phyloP scores from a whole-genome alignment of 2,113 vertebrate species.

The Paratilapia polleni region DNA sequence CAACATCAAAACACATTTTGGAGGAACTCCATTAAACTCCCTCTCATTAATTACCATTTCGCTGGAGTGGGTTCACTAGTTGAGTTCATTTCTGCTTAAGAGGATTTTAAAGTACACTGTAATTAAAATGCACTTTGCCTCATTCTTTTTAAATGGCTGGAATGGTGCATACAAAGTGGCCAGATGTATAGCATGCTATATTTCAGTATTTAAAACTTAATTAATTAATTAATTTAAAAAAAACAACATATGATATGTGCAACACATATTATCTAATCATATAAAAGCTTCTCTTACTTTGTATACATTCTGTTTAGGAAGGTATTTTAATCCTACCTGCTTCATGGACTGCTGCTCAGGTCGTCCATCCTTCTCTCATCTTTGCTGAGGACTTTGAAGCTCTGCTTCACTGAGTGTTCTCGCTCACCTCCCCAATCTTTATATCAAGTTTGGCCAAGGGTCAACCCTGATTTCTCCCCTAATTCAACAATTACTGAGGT shows the following conservation, averaged over 20 bases:
- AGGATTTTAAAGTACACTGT: conserved; percentile 68
- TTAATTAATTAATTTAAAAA: no score
- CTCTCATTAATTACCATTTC: conserved; percentile 67
- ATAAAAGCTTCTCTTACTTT: not conserved
- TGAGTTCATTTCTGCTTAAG: conserved; percentile 68
- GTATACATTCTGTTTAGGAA: not conserved
- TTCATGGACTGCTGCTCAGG: not conserved
- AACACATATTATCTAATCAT: not conserved
- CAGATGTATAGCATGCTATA: conserved; percentile 21
- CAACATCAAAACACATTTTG: conserved; percentile 43
- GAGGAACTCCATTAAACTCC: conserved; percentile 54
- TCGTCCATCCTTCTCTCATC: not conserved
- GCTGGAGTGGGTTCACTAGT: conserved; percentile 64
- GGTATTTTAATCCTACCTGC: no score
- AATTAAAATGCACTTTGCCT: conserved; percentile 73
- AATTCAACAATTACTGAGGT: not conserved
- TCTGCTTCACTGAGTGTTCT: not conserved
- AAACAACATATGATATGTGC: not conserved
- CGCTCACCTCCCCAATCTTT: not conserved
- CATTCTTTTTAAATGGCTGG: conserved; percentile 46
- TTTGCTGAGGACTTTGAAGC: not conserved
- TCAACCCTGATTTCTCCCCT: not conserved
- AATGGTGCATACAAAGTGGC: conserved; percentile 50
- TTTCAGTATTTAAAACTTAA: conserved; percentile 12
- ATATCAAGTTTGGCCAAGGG: not conserved